These are phyloP conservation scores for Brachypalpus laphriformis DNA, from an alignment of 2,888 invertebrate species.

Conservation along the genomic window DNA sequence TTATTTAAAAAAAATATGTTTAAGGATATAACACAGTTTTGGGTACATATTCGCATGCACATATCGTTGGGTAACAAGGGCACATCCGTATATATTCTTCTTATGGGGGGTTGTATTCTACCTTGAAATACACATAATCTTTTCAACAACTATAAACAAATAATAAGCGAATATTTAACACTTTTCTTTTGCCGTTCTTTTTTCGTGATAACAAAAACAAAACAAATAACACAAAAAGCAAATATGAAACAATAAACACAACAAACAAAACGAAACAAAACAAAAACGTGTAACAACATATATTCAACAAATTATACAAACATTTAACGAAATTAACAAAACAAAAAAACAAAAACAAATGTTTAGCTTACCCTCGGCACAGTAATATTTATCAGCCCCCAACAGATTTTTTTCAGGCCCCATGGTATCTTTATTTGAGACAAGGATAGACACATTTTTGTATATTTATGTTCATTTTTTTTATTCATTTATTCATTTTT, in stretches of 20 bases:
- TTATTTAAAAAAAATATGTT: neutral
- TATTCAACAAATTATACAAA: slow-evolving; percentile 35
- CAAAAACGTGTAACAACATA: slow-evolving; percentile 15
- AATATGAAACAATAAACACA: slow-evolving; percentile 30
- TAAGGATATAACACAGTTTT: neutral
- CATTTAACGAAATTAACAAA: slow-evolving; percentile 22
- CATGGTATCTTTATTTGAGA: slow-evolving; percentile 82
- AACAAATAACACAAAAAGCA: slow-evolving; percentile 46
- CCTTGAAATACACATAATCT: neutral
- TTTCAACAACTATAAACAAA: slow-evolving; percentile 23
- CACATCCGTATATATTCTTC: neutral
- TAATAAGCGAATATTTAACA: slow-evolving; percentile 32
- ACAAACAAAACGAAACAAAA: slow-evolving; percentile 24
- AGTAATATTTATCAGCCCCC: slow-evolving; percentile 83
- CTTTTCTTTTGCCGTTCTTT: neutral
- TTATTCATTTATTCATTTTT: slow-evolving; percentile 58
- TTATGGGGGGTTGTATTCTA: neutral
- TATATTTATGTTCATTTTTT: slow-evolving; percentile 53
- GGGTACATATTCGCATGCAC: slow-evolving; percentile 7
- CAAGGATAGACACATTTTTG: slow-evolving; percentile 65
- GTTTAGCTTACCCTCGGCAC: slow-evolving; percentile 83
- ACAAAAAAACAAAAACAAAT: slow-evolving; percentile 72
- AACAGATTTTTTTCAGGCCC: slow-evolving; percentile 84
- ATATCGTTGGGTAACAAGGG: neutral
- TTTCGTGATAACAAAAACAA: slow-evolving; percentile 47